Base-by-base conservation (phyloP, 1,140 invertebrate species). In the Cyphomyrmex costatus region DNA sequence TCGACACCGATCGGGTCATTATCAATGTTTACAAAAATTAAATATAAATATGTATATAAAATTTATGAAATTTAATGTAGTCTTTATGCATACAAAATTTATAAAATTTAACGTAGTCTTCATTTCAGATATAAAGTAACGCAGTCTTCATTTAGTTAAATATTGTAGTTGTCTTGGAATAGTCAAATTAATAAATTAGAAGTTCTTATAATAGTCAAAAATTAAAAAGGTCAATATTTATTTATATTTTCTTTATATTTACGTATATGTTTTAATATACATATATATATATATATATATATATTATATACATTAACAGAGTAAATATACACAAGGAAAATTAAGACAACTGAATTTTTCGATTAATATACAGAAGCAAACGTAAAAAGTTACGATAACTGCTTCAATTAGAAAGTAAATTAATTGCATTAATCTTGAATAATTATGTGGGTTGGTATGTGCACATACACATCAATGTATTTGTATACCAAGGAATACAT, bases 371-470 rank as follows among this genome's bases (percentile, higher is more conserved):
- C 4, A 36, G n/a, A 60, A 16, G 16, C 6, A 16, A 24, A 24
- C n/a, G 36, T 76, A 33, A 24, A 56, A 7, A 10, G 61, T 61
- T 19, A 3, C 6, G 6, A 46, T 30, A 65, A n/a, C 0, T n/a
- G 7, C 24, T 73, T 53, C 8, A 30, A 53, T 42, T 76, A 79
- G 12, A 33, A 63, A 33, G 12, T 24, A 79, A 79, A 51, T 49
- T n/a, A 21, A 79, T 66, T 7, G 7, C 27, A 12, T 66, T 78
- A 65, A 19, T 51, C 49, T 49, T 14, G 19, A 49, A 46, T 21
- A 65, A 46, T 78, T 1, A 24, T 27, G 21, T n/a, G 66, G 36
- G n/a, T 36, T 51, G 1, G 12, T 33, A 14, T 33, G 46, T 27
- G 27, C 2, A 4, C 16, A 16, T 27, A 19, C 2, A 4, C 16